These are phyloP conservation scores for Neodiprion virginianus DNA, from an alignment of 1,140 invertebrate species.

Conservation along the genomic window DNA sequence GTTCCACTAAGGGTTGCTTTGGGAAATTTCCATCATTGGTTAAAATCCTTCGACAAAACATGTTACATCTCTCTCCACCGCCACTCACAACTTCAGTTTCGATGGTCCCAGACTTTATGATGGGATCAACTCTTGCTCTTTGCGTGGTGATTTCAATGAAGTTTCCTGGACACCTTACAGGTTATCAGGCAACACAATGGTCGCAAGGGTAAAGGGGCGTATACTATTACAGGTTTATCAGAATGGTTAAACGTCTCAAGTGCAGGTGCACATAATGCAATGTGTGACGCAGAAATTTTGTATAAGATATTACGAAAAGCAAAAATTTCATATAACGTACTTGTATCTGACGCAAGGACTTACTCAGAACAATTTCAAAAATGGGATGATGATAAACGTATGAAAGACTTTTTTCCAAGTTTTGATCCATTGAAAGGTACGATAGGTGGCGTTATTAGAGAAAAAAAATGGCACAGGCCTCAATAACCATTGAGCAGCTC, in stretches of 20 bases:
- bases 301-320: constrained; percentile 12
- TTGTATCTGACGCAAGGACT: not conserved
- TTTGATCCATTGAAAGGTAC: not conserved
- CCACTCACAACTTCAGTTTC: constrained; percentile 26
- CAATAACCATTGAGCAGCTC: constrained; percentile 12
- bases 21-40: constrained; percentile 17
- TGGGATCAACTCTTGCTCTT: constrained; percentile 17
- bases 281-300: constrained; percentile 23
- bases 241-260: constrained; percentile 21
- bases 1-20: constrained; percentile 23
- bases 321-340: not conserved
- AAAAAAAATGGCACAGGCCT: constrained; percentile 20
- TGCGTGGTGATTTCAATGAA: constrained; percentile 22
- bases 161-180: constrained; percentile 30
- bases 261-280: constrained; percentile 25
- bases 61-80: constrained; percentile 24
- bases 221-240: constrained; percentile 21
- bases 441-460: not conserved
- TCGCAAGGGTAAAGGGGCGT: constrained; percentile 23
- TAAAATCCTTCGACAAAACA: constrained; percentile 24
- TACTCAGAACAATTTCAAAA: not conserved
- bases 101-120: constrained; percentile 30
- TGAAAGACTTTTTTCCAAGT: not conserved
- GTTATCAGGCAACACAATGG: constrained; percentile 20
- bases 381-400: not conserved